These are phyloP conservation scores for Eublepharis macularius DNA, from an alignment of 2,113 vertebrate genomes.

Conservation along the genomic window DNA sequence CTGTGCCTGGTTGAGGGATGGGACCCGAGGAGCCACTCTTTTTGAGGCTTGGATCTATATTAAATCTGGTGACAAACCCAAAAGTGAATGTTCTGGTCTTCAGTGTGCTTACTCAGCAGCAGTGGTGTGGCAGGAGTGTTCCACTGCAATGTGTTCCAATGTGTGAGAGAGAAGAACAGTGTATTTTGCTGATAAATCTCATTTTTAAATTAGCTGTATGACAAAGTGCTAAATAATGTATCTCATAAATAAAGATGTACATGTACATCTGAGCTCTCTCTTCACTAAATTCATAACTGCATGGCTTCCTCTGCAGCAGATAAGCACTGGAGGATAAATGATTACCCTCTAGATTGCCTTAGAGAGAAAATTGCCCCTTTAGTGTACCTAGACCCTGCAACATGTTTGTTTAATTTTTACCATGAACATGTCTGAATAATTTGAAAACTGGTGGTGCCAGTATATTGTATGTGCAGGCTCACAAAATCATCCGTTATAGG, in stretches of 20 bases:
- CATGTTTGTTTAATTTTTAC: background rate
- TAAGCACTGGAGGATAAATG: slow-evolving; percentile 4
- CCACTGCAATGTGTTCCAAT: background rate
- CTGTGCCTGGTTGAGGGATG: background rate
- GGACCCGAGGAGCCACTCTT: background rate
- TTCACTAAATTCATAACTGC: slow-evolving; percentile 34
- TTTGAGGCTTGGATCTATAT: background rate
- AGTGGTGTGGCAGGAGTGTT: background rate
- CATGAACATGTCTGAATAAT: background rate
- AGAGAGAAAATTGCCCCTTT: background rate
- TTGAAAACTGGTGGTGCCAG: background rate
- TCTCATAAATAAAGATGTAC: slow-evolving; percentile 17
- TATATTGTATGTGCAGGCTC: background rate
- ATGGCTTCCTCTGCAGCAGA: slow-evolving; percentile 24
- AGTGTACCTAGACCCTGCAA: background rate
- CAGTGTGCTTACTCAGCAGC: slow-evolving; percentile 30
- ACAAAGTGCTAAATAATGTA: slow-evolving; percentile 57
- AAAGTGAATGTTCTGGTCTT: background rate
- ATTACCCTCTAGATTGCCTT: slow-evolving; percentile 7
- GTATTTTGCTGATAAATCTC: slow-evolving; percentile 53
- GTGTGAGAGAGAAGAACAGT: background rate
- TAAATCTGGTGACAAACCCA: background rate
- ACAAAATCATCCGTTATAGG: background rate
- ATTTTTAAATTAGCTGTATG: slow-evolving; percentile 46
- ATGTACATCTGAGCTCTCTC: background rate